These are phyloP conservation scores for Cyclargus thomasi DNA, from an alignment of 1,140 invertebrate species.

Conservation along the genomic window DNA sequence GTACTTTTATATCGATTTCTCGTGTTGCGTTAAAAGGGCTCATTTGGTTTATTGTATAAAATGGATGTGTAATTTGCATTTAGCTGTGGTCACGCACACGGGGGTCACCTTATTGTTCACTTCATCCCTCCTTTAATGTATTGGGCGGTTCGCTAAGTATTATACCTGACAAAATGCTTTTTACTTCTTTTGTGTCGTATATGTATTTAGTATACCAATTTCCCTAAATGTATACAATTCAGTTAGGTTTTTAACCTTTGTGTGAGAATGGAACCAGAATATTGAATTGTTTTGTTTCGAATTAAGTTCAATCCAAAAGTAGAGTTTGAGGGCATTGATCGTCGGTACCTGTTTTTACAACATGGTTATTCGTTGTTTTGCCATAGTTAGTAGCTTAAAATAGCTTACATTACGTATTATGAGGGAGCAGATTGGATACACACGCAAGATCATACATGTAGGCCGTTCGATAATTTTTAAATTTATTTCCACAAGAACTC, in stretches of 20 bases:
- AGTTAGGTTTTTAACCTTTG: not conserved
- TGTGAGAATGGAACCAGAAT: not conserved
- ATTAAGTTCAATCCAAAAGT: no score
- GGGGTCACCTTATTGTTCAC: conserved; percentile 63
- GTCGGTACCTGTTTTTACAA: no score
- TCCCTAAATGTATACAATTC: conserved; percentile 1
- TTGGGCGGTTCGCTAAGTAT: conserved; percentile 35
- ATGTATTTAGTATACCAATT: conserved; percentile 10
- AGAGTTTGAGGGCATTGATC: no score
- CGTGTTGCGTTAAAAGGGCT: conserved; percentile 70
- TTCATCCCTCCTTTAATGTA: conserved; percentile 51
- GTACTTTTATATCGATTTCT: conserved; percentile 66
- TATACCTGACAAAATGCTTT: conserved; percentile 36
- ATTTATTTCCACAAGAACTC: not conserved
- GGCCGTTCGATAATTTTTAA: not conserved
- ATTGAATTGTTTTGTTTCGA: not conserved
- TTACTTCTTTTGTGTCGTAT: conserved; percentile 17
- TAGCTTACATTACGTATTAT: no score
- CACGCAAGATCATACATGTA: not conserved
- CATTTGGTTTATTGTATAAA: conserved; percentile 73
- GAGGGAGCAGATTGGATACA: not conserved
- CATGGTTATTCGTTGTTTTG: no score
- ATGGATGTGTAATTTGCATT: conserved; percentile 73
- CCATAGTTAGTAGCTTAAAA: no score
- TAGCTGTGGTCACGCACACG: conserved; percentile 66